A percentile compares a stretch with the other conserved stretches of the same genome.
Conservation (phyloP, 2,113 vertebrate genomes). For the Cyanocitta stelleri region DNA sequence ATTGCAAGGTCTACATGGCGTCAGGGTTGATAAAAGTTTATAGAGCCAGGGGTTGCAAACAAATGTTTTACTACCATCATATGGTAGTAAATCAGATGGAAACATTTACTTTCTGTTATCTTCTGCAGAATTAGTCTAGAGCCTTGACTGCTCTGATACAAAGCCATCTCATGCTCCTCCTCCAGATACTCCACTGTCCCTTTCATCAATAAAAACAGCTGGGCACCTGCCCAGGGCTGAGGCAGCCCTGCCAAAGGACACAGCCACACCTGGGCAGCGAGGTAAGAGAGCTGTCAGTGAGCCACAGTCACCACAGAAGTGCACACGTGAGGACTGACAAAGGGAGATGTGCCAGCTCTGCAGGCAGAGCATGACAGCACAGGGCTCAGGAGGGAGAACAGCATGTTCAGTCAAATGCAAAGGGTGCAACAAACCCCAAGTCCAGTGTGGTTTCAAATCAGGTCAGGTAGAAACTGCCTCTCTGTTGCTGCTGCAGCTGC, state of each 20-base stretch:
- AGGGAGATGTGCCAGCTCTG: neutral
- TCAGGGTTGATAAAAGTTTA: slow-evolving; percentile 10
- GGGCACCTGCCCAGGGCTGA: neutral
- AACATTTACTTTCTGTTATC: neutral
- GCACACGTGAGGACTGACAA: rapidly evolving
- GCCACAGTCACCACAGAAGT: neutral
- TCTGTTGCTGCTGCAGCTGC: rapidly evolving
- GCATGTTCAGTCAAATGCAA: neutral
- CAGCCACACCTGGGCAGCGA: neutral
- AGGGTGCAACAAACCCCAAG: neutral
- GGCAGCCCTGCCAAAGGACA: neutral
- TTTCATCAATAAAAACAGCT: neutral
- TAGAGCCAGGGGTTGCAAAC: neutral
- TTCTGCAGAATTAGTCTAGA: neutral
- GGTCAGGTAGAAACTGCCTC: neutral
- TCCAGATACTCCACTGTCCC: rapidly evolving
- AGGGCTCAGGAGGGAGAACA: neutral
- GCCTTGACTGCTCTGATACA: neutral
- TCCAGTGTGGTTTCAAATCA: neutral
- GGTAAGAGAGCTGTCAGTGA: neutral
- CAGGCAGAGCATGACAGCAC: neutral
- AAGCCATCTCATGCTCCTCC: neutral
- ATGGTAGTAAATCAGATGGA: neutral
- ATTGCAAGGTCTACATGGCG: neutral
- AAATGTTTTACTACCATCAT: neutral